Percentiles rank a stretch among this genome's conserved stretches.
phyloP scores from a whole-genome alignment of 2,113 vertebrate genomes.

The Anolis sagrei region DNA sequence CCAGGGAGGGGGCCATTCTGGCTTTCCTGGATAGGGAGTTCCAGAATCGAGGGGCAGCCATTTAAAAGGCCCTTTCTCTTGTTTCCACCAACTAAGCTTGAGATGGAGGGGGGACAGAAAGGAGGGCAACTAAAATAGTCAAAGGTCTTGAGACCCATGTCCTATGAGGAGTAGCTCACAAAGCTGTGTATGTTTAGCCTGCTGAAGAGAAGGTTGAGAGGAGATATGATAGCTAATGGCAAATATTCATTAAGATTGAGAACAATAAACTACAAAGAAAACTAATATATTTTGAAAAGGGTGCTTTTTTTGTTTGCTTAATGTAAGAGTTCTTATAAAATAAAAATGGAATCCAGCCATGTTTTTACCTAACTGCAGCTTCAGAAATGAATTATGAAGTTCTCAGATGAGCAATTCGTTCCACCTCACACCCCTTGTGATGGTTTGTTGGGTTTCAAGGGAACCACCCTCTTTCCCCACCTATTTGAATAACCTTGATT shows the following conservation, averaged over 20 bases:
- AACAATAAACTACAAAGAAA: background rate
- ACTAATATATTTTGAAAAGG: background rate
- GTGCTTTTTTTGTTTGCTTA: background rate
- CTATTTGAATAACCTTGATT: background rate
- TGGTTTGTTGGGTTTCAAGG: background rate
- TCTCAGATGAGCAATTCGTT: background rate
- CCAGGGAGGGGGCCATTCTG: too few species aligned
- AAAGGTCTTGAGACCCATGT: too few species aligned
- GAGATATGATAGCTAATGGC: background rate
- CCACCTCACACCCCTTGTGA: background rate
- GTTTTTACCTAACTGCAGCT: background rate
- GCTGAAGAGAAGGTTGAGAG: too few species aligned
- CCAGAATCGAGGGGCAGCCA: too few species aligned
- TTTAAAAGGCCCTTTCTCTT: too few species aligned
- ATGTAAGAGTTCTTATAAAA: background rate
- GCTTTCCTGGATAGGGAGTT: too few species aligned
- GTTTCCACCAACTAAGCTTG: too few species aligned
- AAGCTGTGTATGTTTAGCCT: too few species aligned
- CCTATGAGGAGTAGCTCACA: too few species aligned
- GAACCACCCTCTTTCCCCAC: background rate
- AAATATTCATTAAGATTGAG: background rate
- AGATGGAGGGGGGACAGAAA: too few species aligned
- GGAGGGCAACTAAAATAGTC: too few species aligned
- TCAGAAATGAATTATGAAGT: background rate
- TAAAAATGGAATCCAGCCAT: background rate